Evolutionary conservation across 2,113 vertebrate genomes (phyloP).

Genomic region (Hepsetus odoe): DNA sequence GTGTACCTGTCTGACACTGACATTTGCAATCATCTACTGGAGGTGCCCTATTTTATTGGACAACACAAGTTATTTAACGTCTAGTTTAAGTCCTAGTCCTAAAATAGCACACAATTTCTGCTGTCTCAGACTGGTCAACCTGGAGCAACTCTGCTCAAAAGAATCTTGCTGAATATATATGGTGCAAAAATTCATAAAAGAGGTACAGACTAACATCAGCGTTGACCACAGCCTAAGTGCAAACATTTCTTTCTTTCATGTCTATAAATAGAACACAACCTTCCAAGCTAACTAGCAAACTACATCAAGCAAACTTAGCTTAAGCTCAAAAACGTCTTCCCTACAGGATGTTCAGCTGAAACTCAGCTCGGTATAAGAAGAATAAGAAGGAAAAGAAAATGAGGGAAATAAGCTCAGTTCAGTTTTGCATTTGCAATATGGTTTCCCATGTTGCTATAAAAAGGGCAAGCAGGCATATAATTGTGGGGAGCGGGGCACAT

Average conservation of each 20-base stretch:
- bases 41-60: conserved; percentile 1
- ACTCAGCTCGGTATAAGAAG: background rate
- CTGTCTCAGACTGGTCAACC: background rate
- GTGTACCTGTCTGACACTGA: conserved; percentile 46
- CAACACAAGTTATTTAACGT: background rate
- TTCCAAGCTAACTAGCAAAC: background rate
- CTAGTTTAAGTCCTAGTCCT: background rate
- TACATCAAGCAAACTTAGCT: background rate
- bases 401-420: background rate
- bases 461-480: conserved; percentile 31
- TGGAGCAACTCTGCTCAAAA: conserved; percentile 9
- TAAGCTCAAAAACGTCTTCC: background rate
- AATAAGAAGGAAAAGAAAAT: background rate
- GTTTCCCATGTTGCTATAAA: conserved; percentile 13
- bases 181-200: background rate
- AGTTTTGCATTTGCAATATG: background rate
- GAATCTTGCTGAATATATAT: no score
- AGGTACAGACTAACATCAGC: background rate
- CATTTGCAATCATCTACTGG: background rate
- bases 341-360: background rate
- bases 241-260: background rate
- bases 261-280: background rate
- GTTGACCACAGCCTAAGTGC: background rate
- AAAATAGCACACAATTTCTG: background rate
- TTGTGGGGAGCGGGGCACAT: conserved; percentile 36